These are phyloP conservation scores for Percina caprodes DNA, from an alignment of 2,113 vertebrate species.

Conservation along the genomic window DNA sequence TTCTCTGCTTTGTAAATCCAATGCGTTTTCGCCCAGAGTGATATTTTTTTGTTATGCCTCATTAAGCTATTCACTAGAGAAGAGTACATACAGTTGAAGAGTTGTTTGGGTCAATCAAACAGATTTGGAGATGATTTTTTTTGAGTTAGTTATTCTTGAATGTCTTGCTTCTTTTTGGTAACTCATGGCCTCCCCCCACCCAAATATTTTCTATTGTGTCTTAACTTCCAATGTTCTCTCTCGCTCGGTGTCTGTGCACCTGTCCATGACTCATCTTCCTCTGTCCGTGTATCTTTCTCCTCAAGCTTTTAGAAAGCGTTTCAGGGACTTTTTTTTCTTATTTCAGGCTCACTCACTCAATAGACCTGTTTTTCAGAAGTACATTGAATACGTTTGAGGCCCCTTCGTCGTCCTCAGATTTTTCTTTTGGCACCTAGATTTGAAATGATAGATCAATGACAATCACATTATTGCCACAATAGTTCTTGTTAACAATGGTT, in stretches of 20 bases:
- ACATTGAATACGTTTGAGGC: neutral
- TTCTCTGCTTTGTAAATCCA: neutral
- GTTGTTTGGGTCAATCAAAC: neutral
- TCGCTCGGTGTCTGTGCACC: neutral
- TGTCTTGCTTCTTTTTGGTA: neutral
- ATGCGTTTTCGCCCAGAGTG: neutral
- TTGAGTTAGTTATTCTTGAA: neutral
- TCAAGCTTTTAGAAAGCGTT: neutral
- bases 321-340: conserved; percentile 11
- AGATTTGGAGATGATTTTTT: neutral
- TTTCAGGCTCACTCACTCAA: neutral
- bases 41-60: conserved; percentile 6
- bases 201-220: neutral
- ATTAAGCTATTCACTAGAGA: neutral
- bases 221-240: neutral
- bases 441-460: conserved; percentile 37
- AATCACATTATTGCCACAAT: conserved; percentile 18
- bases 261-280: conserved; percentile 5
- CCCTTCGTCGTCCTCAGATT: neutral
- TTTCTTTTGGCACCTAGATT: conserved; percentile 3
- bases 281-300: neutral
- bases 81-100: neutral
- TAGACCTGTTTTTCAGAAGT: neutral
- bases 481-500: conserved; percentile 17
- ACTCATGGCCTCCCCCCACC: neutral